Evolutionary conservation across 2,888 invertebrate species (phyloP), one percentile per base, ranked within the genome.

Genomic region (Lasioglossum leucozonium): DNA sequence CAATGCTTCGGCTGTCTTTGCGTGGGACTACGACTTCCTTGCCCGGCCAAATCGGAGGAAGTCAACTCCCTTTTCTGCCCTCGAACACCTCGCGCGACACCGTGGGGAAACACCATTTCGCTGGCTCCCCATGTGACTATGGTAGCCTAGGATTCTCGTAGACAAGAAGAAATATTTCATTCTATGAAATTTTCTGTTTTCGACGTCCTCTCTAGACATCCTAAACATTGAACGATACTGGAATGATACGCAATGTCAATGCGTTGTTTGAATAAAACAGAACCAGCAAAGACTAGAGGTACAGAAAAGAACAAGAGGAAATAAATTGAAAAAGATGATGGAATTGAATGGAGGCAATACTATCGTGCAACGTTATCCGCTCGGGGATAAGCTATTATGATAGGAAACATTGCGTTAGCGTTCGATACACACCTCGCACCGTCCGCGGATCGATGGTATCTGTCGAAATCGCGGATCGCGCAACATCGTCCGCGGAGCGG

Each of bases 1-100:
- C 92, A 92, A 92, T 92, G 88, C 79, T 72, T 47, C 75, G 77
- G 85, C 91, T 92, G 91, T 91, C 88, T 88, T 87, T 79, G 89
- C 91, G 91, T 92, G 92, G 88, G 92, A 92, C 30, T 58, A 40
- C 40, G 6, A 65, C 62, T 47, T 79, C 18, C 40, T 76, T 34
- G n/a, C 22, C 62, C 71, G 81, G 11, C 51, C 30, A 67, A 44
- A 30, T 22, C 26, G 30, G 18, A 30, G 62, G 62, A 30, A 30
- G 62, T 62, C 62, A 30, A 30, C 30, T 62, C 62, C 30, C 30
- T 30, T 62, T 62, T 30, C 62, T 62, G 62, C 62, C 30, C 62
- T 62, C 62, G 30, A 30, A 62, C 62, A 0, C 30, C 5, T 30
- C 30, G 13, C 30, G 58, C 58, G 58, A 26, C 58, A 58, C 58